Evolutionary conservation across 1,140 invertebrate species (phyloP).

Genomic region (Sycophaga agraensis): DNA sequence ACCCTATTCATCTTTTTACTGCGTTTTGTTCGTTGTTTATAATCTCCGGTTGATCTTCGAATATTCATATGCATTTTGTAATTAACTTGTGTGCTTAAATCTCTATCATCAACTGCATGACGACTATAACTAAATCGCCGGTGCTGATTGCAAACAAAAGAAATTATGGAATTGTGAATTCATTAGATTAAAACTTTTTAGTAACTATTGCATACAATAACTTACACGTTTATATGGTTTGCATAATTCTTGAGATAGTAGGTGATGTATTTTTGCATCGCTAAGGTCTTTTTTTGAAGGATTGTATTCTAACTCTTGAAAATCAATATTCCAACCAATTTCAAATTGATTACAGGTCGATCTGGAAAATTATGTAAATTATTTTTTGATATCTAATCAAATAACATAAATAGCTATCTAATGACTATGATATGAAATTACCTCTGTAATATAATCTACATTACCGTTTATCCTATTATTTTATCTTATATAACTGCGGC

Average conservation of each 20-base stretch:
- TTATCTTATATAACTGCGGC: too few species aligned
- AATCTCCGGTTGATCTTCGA: constrained; percentile 78
- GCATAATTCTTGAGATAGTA: constrained; percentile 86
- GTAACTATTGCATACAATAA: background rate
- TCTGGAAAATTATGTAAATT: too few species aligned
- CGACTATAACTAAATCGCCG: constrained; percentile 86
- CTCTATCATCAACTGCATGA: constrained; percentile 85
- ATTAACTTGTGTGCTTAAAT: constrained; percentile 81
- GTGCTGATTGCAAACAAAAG: constrained; percentile 62
- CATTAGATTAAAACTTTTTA: background rate
- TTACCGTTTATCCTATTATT: too few species aligned
- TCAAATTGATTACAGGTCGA: constrained; percentile 79
- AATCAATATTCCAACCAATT: constrained; percentile 84
- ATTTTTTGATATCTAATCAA: too few species aligned
- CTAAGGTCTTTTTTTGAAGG: constrained; percentile 87
- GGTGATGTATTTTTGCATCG: constrained; percentile 89
- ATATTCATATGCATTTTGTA: constrained; percentile 92
- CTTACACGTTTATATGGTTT: constrained; percentile 85
- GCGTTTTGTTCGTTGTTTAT: constrained; percentile 78
- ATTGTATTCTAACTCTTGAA: constrained; percentile 91
- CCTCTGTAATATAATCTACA: too few species aligned
- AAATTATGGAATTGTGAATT: background rate
- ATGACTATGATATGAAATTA: too few species aligned
- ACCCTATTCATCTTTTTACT: constrained; percentile 68
- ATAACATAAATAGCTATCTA: too few species aligned